phyloP scores from a whole-genome alignment of 2,113 vertebrate genomes.

The Shinisaurus crocodilurus region DNA sequence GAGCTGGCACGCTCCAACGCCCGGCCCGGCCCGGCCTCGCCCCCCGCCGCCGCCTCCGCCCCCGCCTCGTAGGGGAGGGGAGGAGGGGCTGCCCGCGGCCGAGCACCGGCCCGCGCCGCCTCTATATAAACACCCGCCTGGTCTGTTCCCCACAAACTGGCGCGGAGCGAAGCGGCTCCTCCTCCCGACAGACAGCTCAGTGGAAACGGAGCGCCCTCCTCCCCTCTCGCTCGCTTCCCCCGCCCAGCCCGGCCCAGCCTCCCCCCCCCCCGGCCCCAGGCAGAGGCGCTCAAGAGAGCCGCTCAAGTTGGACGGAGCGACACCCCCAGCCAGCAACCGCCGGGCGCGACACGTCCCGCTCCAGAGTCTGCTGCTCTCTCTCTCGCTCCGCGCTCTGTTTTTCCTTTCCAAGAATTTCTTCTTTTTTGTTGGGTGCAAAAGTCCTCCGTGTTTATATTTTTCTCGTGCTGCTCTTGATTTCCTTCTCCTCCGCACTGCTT shows the following conservation, averaged over 20 bases:
- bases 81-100: constrained; percentile 32
- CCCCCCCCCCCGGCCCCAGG: neutral
- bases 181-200: constrained; percentile 60
- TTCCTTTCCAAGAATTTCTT: neutral
- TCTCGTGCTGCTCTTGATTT: neutral
- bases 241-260: neutral
- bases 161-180: constrained; percentile 76
- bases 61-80: neutral
- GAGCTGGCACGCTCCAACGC: constrained; percentile 78
- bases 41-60: constrained; percentile 3
- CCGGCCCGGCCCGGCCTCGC: constrained; percentile 44
- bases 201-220: neutral
- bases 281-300: constrained; percentile 11
- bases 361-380: neutral
- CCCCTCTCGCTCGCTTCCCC: neutral
- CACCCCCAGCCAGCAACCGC: neutral
- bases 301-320: constrained; percentile 9
- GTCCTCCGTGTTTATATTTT: neutral
- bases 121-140: constrained; percentile 94
- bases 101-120: constrained; percentile 84
- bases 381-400: neutral
- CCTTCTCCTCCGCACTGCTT: neutral
- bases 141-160: constrained; percentile 79
- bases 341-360: neutral
- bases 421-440: neutral